Base-by-base conservation (phyloP, 1,140 invertebrate genomes). In the Lepidurus apus region DNA sequence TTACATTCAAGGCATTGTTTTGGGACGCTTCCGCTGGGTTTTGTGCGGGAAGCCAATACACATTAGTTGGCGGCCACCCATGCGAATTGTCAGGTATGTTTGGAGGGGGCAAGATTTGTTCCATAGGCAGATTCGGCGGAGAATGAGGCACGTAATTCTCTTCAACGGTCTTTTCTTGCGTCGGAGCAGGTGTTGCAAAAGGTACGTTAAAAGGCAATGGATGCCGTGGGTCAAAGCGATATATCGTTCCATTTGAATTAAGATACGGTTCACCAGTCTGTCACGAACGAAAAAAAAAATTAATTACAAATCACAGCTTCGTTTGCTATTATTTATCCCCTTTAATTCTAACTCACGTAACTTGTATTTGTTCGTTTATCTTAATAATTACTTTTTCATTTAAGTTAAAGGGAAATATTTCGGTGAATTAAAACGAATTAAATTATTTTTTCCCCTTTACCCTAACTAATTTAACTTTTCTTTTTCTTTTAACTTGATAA, bases 171-270 rank as follows among this genome's bases (percentile, higher is more conserved):
- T 77, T 47, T 77, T 77, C 76, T 17, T 43, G 26, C 0, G 17
- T 34, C 21, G 43, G 43, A 21, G 76, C 24, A 43, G 44, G 26
- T 8, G 42, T 24, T 26, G 43, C 21, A 47, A 77, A 42, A 77
- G 76, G 26, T 45, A 47, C 26, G 9, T 11, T 43, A 74, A 80
- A 80, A 13, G 79, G 79, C 42, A 80, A 73, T 17, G 79, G 79
- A 8, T 73, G 53, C n/a, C 73, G 76, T 0, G 92, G 91, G 83
- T 92, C 91, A 83, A 90, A 92, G 78, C 90, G 90, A 83, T 93
- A 93, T 47, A 91, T 86, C 42, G 90, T 88, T 44, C 90, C 90
- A 85, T 91, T 90, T 80, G 87, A 83, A 85, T 91, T 91, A 82
- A 88, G 86, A 82, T 89, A 87, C 78, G 90, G 89, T 84, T 89